Conservation (phyloP, 2,888 invertebrate genomes). For the Augiades crinisus region DNA sequence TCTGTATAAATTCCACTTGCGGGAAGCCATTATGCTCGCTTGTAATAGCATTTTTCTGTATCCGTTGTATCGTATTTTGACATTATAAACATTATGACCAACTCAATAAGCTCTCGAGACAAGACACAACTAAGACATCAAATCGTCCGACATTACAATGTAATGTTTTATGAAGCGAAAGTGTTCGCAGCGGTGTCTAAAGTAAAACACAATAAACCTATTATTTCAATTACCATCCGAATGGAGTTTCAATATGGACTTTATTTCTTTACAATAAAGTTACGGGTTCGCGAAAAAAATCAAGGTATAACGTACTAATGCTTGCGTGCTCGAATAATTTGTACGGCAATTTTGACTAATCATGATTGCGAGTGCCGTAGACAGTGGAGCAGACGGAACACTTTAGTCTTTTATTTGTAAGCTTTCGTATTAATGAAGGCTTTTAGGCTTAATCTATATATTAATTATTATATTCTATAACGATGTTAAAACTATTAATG, state of each 20-base stretch:
- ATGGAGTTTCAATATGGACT: neutral
- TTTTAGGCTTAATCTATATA: neutral
- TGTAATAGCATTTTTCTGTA: no score
- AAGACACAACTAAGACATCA: conserved; percentile 47
- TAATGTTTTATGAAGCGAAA: conserved; percentile 53
- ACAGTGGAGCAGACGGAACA: conserved; percentile 10
- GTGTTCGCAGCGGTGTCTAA: conserved; percentile 34
- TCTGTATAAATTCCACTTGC: no score
- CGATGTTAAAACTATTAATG: no score
- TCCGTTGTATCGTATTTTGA: no score
- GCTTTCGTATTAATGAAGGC: neutral
- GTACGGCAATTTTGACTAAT: conserved; percentile 54
- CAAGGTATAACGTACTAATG: conserved; percentile 17
- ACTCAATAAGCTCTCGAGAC: no score
- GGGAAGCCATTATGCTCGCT: no score
- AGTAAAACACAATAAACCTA: conserved; percentile 23
- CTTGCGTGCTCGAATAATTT: conserved; percentile 51
- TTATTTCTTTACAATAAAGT: conserved; percentile 17
- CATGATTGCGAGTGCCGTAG: conserved; percentile 40
- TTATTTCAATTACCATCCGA: conserved; percentile 12
- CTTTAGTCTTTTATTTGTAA: neutral
- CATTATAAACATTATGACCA: no score
- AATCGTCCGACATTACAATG: conserved; percentile 54
- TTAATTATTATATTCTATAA: neutral
- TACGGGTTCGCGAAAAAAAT: conserved; percentile 31